Conservation (phyloP, 2,113 vertebrate genomes). For the Coracopsis vasa region DNA sequence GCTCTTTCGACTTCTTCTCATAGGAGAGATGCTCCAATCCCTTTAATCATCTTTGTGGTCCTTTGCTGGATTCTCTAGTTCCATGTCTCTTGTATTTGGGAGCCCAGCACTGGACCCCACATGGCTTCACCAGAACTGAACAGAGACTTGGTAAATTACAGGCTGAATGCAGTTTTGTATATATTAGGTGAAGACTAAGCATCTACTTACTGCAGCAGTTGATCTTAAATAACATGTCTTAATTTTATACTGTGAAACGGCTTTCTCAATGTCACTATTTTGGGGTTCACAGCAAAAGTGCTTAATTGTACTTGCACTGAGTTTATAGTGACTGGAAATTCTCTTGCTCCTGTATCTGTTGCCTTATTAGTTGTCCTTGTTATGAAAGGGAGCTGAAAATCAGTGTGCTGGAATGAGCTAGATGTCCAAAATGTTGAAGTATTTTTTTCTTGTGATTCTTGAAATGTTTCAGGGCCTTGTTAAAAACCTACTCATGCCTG, state of each 20-base stretch:
- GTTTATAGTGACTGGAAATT: neutral
- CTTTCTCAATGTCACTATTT: neutral
- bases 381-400: neutral
- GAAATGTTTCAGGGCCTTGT: neutral
- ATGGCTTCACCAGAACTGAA: neutral
- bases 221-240: neutral
- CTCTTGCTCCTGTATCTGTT: neutral
- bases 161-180: neutral
- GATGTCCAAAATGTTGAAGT: neutral
- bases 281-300: neutral
- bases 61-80: neutral
- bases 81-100: neutral
- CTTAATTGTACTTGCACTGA: neutral
- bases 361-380: neutral
- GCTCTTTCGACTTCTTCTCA: neutral
- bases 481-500: neutral
- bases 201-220: neutral
- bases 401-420: neutral
- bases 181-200: neutral
- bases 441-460: neutral
- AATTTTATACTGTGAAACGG: neutral
- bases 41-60: neutral
- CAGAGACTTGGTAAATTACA: neutral
- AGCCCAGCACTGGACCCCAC: neutral
- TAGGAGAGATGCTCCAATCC: neutral